Percentiles rank a stretch among this genome's conserved stretches.
Conservation (phyloP, 2,113 vertebrate genomes). For the Gavia stellata region DNA sequence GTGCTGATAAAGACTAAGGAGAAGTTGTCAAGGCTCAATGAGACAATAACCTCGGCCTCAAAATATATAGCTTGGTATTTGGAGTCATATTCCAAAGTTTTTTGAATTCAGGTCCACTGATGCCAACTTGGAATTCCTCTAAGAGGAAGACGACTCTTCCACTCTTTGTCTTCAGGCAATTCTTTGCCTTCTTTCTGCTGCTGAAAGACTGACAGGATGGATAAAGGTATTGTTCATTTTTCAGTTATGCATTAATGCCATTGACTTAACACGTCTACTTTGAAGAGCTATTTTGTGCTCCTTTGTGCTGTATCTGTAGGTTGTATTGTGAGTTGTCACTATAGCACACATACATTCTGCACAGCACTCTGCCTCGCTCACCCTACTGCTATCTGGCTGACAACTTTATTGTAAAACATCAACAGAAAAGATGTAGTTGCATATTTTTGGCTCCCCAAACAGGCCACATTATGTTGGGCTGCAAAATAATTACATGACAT, state of each 20-base stretch:
- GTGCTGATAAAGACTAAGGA: background rate
- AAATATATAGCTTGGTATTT: background rate
- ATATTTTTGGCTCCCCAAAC: slow-evolving; percentile 3
- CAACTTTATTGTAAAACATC: slow-evolving; percentile 27
- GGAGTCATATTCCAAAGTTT: background rate
- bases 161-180: background rate
- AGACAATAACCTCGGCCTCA: background rate
- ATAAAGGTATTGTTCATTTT: background rate
- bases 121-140: background rate
- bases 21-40: background rate
- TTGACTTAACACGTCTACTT: background rate
- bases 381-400: background rate
- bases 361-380: background rate
- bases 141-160: background rate
- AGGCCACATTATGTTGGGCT: background rate
- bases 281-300: background rate
- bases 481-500: slow-evolving; percentile 46
- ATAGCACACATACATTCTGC: background rate
- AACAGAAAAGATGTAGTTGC: background rate
- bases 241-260: background rate
- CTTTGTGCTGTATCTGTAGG: background rate
- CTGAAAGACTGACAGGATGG: background rate
- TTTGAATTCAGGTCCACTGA: background rate
- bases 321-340: background rate
- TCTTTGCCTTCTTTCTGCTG: background rate